These are phyloP conservation scores for Syndactyla subalaris DNA, from an alignment of 2,797 vertebrate genomes.

Conservation along the genomic window DNA sequence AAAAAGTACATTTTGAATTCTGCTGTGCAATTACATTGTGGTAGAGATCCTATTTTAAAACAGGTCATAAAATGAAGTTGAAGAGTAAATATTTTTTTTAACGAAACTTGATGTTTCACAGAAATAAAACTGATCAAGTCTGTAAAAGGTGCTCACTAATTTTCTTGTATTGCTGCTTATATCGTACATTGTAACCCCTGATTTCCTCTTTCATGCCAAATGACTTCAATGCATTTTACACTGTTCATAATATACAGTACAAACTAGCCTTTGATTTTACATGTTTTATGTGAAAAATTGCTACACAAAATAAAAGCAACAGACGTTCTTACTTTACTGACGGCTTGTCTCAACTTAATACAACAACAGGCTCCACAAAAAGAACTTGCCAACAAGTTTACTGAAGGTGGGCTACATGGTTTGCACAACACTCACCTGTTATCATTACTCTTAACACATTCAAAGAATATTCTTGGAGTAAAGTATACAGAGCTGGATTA, in stretches of 20 bases:
- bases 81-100: neutral
- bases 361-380: neutral
- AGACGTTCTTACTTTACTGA: neutral
- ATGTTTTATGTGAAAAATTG: neutral
- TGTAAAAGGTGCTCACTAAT: neutral
- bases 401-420: neutral
- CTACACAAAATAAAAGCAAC: constrained; percentile 38
- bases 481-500: neutral
- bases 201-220: neutral
- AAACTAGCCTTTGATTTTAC: neutral
- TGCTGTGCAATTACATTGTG: neutral
- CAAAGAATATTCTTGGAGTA: neutral
- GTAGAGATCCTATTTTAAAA: neutral
- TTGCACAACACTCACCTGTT: neutral
- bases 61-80: neutral
- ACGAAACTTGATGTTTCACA: neutral
- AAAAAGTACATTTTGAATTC: neutral
- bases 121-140: neutral
- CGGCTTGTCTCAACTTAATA: neutral
- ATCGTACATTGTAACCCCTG: neutral
- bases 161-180: constrained; percentile 3
- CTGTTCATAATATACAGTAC: neutral
- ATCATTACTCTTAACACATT: accelerated
- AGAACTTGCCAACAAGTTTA: neutral
- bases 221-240: constrained; percentile 1